These are phyloP conservation scores for Patella pellucida DNA, from an alignment of 2,888 invertebrate genomes.

Conservation along the genomic window DNA sequence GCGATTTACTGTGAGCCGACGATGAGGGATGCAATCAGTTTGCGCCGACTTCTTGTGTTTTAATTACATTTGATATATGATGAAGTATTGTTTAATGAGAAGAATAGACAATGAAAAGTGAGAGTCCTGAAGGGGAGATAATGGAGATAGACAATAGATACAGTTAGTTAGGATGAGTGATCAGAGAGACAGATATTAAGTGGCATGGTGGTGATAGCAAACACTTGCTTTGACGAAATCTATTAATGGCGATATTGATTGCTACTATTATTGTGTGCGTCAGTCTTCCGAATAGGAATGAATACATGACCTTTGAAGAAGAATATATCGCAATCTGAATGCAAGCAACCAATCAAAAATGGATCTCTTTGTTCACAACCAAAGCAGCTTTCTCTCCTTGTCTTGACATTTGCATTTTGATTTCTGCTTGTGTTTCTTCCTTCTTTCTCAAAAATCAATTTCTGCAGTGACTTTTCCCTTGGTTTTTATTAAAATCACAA, in stretches of 20 bases:
- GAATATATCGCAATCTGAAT: slow-evolving; percentile 30
- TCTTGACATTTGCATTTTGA: slow-evolving; percentile 11
- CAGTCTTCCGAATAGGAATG: slow-evolving; percentile 27
- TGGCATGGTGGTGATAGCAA: slow-evolving; percentile 28
- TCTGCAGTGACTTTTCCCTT: slow-evolving; percentile 1
- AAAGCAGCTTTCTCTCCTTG: slow-evolving; percentile 19
- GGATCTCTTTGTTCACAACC: slow-evolving; percentile 24
- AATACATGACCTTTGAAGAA: slow-evolving; percentile 29
- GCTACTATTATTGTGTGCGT: slow-evolving; percentile 26
- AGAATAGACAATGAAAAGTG: not conserved
- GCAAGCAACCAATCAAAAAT: slow-evolving; percentile 25
- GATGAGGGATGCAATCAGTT: not conserved
- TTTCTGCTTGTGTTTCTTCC: not conserved
- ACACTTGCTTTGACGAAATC: slow-evolving; percentile 31
- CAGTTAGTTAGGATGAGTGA: slow-evolving; percentile 15
- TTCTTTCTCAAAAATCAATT: slow-evolving; percentile 7
- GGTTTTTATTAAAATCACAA: slow-evolving; percentile 9
- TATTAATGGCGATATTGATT: slow-evolving; percentile 31
- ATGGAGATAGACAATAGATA: slow-evolving; percentile 10
- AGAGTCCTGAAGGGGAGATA: slow-evolving; percentile 7
- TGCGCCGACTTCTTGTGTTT: not conserved
- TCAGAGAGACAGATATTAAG: slow-evolving; percentile 28
- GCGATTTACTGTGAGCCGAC: no score
- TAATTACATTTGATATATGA: slow-evolving; percentile 9
- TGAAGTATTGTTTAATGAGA: slow-evolving; percentile 10